Evolutionary conservation across 1,140 invertebrate species (phyloP), one percentile per base, ranked within the genome.

Genomic region (Papilio polytes): DNA sequence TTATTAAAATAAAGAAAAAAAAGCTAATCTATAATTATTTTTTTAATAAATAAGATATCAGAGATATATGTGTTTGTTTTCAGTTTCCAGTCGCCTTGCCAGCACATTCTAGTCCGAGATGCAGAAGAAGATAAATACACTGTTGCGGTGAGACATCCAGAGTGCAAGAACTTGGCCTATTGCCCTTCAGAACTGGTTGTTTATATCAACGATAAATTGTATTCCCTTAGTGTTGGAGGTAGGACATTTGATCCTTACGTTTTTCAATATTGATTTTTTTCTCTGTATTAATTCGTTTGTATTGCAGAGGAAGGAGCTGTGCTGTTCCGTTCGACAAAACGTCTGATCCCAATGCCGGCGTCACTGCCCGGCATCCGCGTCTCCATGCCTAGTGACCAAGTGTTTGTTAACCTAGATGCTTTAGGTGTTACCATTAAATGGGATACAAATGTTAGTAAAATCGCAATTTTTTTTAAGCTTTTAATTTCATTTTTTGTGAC

Each of bases 371-470:
- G 96, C 59, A 91, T 97, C 82, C 96, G 96, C 31, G 96, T 97
- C 7, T 96, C 98, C 85, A 96, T 97, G 86, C 95, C 97, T 12
- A 96, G 96, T 0, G 96, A 97, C 85, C 96, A 96, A 86, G 95
- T 98, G 2, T 91, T 97, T 10, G 94, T 98, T 12, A 95, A 95
- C 59, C 89, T 97, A 36, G 97, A 97, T 81, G 93, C 95, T 18
- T 88, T 97, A 4, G 97, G 97, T 0, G 91, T 98, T 7, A 96
- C 96, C 22, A 81, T 98, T n/a, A 97, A 97, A 85, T 98, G 98
- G 98, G 96, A 97, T 84, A 95, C 92, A 31, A 89, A 94, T 78
- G 94, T 95, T 85, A 90, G 89, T 88, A 72, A 3, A 0, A 36
- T 4, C 15, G 1, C 18, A 8, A 41, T 41, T 41, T 7, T 7